These are phyloP conservation scores for Protomyctophum bolini DNA, from an alignment of 2,113 vertebrate species.

Conservation along the genomic window DNA sequence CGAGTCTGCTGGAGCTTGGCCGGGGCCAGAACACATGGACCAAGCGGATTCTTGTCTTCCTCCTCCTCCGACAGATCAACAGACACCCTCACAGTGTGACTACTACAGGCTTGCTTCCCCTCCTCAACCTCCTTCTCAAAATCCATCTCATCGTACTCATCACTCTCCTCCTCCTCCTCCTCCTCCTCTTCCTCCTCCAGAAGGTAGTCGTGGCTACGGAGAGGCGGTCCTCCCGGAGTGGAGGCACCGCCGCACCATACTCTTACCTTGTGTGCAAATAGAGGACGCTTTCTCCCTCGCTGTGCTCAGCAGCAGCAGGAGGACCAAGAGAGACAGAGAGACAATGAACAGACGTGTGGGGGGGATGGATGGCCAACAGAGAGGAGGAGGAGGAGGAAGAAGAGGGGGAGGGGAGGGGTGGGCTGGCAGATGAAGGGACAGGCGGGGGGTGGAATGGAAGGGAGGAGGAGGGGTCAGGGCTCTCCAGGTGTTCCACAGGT, in stretches of 20 bases:
- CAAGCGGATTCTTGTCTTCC: conserved; percentile 77
- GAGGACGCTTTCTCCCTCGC: conserved; percentile 81
- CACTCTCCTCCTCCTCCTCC: conserved; percentile 51
- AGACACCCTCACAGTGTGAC: conserved; percentile 81
- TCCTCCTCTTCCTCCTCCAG: conserved; percentile 51
- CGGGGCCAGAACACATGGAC: conserved; percentile 80
- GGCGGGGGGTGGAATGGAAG: neutral
- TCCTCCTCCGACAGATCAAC: conserved; percentile 80
- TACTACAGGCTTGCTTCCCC: conserved; percentile 72
- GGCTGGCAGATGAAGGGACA: conserved; percentile 1
- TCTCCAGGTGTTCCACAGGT: neutral
- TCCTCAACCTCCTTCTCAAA: conserved; percentile 35
- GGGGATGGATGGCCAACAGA: conserved; percentile 35
- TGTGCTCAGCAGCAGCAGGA: conserved; percentile 85
- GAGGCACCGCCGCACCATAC: conserved; percentile 77
- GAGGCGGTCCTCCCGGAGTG: conserved; percentile 61
- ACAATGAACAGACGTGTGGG: conserved; percentile 91
- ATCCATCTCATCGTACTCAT: conserved; percentile 13
- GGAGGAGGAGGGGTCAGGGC: neutral
- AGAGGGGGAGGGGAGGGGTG: neutral
- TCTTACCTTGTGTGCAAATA: conserved; percentile 86
- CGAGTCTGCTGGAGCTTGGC: conserved; percentile 79
- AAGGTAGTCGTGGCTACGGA: conserved; percentile 39
- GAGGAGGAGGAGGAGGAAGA: conserved; percentile 4
- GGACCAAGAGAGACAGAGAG: conserved; percentile 92